A percentile compares a stretch with the other conserved stretches of the same genome.
These are phyloP conservation scores for Eupithecia centaureata DNA, from an alignment of 2,888 invertebrate genomes.

Conservation along the genomic window DNA sequence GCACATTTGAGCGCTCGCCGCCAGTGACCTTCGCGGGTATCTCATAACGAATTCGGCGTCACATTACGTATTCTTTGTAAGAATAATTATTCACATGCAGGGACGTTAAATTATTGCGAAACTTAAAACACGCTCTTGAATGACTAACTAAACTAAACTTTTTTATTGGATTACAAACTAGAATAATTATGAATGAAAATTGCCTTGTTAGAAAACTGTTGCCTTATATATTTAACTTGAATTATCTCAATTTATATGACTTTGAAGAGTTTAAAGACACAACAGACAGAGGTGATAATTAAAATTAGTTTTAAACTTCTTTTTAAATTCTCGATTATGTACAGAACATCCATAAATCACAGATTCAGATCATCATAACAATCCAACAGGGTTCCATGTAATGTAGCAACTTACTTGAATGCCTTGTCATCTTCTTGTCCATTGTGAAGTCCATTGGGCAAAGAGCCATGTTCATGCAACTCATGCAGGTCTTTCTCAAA, in stretches of 20 bases:
- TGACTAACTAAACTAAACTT: constrained; percentile 1
- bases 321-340: neutral
- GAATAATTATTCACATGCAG: constrained; percentile 31
- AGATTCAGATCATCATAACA: neutral
- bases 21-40: constrained; percentile 58
- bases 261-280: neutral
- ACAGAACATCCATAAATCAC: neutral
- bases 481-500: constrained; percentile 80
- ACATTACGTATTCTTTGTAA: constrained; percentile 36
- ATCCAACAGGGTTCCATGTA: neutral
- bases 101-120: constrained; percentile 33
- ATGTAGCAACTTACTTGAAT: constrained; percentile 89
- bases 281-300: neutral
- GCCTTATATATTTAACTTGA: neutral
- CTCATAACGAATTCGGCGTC: constrained; percentile 43
- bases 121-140: constrained; percentile 9
- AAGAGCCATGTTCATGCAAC: constrained; percentile 74
- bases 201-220: neutral
- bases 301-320: neutral
- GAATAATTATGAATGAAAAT: neutral
- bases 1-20: constrained; percentile 43
- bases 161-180: neutral
- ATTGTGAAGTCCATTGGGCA: constrained; percentile 84
- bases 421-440: constrained; percentile 93
- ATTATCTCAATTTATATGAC: neutral